These are phyloP conservation scores for Paramuricea clavata DNA, from an alignment of 92 coral and sea anemone genomes.

Conservation along the genomic window DNA sequence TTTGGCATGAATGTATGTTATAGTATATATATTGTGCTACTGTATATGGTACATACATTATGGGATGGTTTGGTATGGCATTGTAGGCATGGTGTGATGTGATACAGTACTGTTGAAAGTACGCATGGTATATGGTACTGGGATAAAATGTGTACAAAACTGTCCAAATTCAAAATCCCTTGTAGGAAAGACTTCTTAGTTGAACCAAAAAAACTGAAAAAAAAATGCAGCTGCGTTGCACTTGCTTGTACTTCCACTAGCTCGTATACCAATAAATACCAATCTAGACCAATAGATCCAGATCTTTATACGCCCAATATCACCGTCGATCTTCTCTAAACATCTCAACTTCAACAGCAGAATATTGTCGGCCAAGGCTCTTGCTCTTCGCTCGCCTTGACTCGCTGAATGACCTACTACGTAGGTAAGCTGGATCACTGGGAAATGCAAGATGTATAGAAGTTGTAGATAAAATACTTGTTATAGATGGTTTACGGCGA, in stretches of 20 bases:
- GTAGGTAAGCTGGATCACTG: constrained; percentile 20
- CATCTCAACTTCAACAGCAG: neutral
- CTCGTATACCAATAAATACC: neutral
- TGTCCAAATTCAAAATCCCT: too few relatives aligned
- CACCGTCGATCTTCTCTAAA: neutral
- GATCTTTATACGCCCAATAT: neutral
- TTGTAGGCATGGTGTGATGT: too few relatives aligned
- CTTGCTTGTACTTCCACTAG: too few relatives aligned
- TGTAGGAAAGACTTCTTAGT: too few relatives aligned
- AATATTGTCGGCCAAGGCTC: constrained; percentile 8
- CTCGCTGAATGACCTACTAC: constrained; percentile 12
- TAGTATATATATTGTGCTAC: too few relatives aligned
- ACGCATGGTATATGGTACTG: too few relatives aligned
- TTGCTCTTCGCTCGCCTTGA: constrained; percentile 10
- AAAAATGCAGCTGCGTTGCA: too few relatives aligned
- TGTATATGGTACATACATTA: too few relatives aligned
- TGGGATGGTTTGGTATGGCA: too few relatives aligned
- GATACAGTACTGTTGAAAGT: too few relatives aligned
- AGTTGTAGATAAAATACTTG: constrained; percentile 21
- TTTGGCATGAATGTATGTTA: neutral
- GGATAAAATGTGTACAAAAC: too few relatives aligned
- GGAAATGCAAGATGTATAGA: constrained; percentile 28
- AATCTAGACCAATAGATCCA: neutral
- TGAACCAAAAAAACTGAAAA: too few relatives aligned
- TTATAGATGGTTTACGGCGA: constrained; percentile 11